phyloP scores from a whole-genome alignment of 2,888 invertebrate genomes.

The Cosmia trapezina region DNA sequence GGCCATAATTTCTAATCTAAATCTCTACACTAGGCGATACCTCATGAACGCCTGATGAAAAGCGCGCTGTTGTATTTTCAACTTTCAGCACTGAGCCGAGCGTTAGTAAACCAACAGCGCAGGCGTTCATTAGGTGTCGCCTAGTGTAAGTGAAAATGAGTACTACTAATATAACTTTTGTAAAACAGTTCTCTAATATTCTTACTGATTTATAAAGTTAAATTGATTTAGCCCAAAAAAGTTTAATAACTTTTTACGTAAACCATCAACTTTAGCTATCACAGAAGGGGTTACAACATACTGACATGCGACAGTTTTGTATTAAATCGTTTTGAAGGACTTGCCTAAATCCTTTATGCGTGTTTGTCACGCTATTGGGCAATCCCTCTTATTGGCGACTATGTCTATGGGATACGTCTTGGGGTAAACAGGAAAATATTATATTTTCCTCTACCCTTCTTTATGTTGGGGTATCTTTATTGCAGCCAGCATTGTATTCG shows the following conservation, averaged over 20 bases:
- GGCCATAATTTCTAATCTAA: background rate
- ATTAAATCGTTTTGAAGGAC: constrained; percentile 40
- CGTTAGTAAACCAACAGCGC: background rate
- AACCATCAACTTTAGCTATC: constrained; percentile 12
- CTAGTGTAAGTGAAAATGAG: background rate
- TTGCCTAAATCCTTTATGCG: constrained; percentile 14
- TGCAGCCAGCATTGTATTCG: constrained; percentile 16
- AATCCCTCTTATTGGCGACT: constrained; percentile 30
- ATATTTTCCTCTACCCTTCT: constrained; percentile 45
- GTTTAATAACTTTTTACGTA: background rate
- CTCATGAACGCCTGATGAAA: background rate
- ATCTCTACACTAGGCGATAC: background rate
- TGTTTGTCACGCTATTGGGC: constrained; percentile 45
- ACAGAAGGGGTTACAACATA: background rate
- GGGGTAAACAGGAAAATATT: constrained; percentile 60
- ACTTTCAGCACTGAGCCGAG: background rate
- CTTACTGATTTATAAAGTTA: background rate
- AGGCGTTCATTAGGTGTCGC: background rate
- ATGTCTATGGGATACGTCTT: constrained; percentile 11
- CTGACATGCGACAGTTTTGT: constrained; percentile 22
- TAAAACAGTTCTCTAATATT: background rate
- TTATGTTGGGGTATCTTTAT: constrained; percentile 38
- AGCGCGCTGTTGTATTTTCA: background rate
- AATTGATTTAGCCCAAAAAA: background rate
- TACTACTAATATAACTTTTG: too few relatives aligned